Evolutionary conservation across 2,888 invertebrate species (phyloP).

Genomic region (Eledone cirrhosa): DNA sequence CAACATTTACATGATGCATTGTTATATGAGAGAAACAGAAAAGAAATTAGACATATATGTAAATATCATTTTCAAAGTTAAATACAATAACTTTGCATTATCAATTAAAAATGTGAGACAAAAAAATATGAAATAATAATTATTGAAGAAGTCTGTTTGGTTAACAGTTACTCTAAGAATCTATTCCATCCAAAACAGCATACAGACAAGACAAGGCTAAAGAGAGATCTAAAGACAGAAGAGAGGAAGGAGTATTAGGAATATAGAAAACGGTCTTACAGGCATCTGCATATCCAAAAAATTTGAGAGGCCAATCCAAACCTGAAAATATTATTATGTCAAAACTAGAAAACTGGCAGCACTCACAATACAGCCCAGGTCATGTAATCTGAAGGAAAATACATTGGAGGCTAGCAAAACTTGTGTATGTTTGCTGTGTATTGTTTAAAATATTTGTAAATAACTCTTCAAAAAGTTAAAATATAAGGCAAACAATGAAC

Average conservation of each 20-base stretch:
- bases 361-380: slow-evolving; percentile 16
- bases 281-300: slow-evolving; percentile 22
- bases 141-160: slow-evolving; percentile 16
- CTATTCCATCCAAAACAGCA: slow-evolving; percentile 24
- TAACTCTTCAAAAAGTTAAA: too few relatives aligned
- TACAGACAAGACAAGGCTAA: slow-evolving; percentile 27
- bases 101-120: not conserved
- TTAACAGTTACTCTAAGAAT: slow-evolving; percentile 22
- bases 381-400: not conserved
- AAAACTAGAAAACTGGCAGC: slow-evolving; percentile 23
- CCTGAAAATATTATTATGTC: slow-evolving; percentile 25
- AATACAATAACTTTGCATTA: slow-evolving; percentile 21
- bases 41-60: too few relatives aligned
- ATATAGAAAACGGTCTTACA: slow-evolving; percentile 25
- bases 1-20: too few relatives aligned
- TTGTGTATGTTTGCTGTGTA: too few relatives aligned
- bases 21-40: too few relatives aligned
- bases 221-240: not conserved
- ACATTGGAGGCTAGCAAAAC: too few relatives aligned
- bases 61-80: slow-evolving; percentile 19
- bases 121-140: not conserved
- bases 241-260: slow-evolving; percentile 17
- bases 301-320: slow-evolving; percentile 25
- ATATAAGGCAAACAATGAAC: too few relatives aligned
- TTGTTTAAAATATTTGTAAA: too few relatives aligned